These are phyloP conservation scores for Archilochus colubris DNA, from an alignment of 2,113 vertebrate species.

Conservation along the genomic window DNA sequence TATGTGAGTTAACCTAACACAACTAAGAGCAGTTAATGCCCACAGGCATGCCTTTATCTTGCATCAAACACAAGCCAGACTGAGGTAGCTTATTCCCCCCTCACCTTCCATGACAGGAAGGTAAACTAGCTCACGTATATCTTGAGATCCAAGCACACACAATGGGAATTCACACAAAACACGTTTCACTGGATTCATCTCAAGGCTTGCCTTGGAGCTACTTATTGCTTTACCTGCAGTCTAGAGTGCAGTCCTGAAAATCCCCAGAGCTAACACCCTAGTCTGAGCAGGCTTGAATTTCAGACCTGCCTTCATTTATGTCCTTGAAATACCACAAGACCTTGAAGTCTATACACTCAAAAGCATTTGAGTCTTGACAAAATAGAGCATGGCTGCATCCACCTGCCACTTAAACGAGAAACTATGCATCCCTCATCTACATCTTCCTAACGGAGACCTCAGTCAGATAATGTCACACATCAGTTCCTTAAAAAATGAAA, in stretches of 20 bases:
- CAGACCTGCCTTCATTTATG: neutral
- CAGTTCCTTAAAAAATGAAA: neutral
- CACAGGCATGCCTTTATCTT: neutral
- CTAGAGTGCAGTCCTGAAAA: neutral
- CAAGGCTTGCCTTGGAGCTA: neutral
- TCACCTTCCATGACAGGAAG: neutral
- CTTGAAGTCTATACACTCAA: neutral
- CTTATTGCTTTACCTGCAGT: neutral
- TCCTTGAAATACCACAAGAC: neutral
- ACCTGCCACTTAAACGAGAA: neutral
- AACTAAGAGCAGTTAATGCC: neutral
- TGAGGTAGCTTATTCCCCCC: neutral
- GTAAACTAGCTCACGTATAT: neutral
- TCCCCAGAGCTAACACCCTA: neutral
- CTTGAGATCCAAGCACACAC: neutral
- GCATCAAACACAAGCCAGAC: neutral
- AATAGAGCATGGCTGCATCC: neutral
- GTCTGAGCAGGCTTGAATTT: neutral
- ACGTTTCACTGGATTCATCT: rapidly evolving
- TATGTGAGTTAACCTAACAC: neutral
- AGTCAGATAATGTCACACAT: neutral
- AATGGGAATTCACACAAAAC: neutral
- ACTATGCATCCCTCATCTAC: neutral
- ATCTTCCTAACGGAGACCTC: neutral
- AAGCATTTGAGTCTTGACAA: neutral